Base-by-base conservation (phyloP, 2,113 vertebrate species). In the Cryptomyrus ogoouensis region DNA sequence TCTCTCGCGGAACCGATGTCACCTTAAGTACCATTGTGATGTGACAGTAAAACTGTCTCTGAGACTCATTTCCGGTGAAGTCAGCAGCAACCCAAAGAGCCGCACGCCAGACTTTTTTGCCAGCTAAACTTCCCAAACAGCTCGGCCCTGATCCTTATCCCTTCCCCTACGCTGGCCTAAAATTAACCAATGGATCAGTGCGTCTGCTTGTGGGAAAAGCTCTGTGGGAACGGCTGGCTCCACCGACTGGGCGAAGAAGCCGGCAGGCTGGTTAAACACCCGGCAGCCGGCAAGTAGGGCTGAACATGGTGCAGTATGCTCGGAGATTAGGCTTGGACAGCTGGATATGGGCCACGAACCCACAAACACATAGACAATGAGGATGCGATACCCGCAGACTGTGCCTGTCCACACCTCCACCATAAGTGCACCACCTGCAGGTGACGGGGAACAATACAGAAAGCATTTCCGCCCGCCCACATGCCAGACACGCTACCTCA, bases 41-140 rank as follows among this genome's bases (percentile, higher is more conserved):
- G 93, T 94, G 95, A 95, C 93, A 94, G 27, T 46, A 88, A 66
- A 83, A 90, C 95, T 94, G 94, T 95, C 94, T 89, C 90, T 91
- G 90, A 88, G 83, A 87, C 70, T 87, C 91, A 90, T 91, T 31
- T 89, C 89, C 91, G 52, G 91, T 91, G 90, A 93, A 87, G 87
- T 52, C 90, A 86, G 13, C 50, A 80, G 74, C 91, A 66, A 47
- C 89, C 84, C 90, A 88, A 89, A 83, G 77, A 35, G 84, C n/a
- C 35, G 52, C 91, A 44, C 12, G 44, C 17, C 47, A 46, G n/a
- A 3, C 5, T 91, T 52, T 88, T 88, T 92, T 90, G 91, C 90
- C 24, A 0, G 89, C 39, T 7, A 91, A 91, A 91, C 70, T 52
- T 35, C 86, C 77, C 47, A 8, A 83, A 88, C 86, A 92, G 90